Percentiles rank a stretch among this genome's conserved stretches.
phyloP scores from a whole-genome alignment of 2,888 invertebrate genomes.

The Zygaena filipendulae region DNA sequence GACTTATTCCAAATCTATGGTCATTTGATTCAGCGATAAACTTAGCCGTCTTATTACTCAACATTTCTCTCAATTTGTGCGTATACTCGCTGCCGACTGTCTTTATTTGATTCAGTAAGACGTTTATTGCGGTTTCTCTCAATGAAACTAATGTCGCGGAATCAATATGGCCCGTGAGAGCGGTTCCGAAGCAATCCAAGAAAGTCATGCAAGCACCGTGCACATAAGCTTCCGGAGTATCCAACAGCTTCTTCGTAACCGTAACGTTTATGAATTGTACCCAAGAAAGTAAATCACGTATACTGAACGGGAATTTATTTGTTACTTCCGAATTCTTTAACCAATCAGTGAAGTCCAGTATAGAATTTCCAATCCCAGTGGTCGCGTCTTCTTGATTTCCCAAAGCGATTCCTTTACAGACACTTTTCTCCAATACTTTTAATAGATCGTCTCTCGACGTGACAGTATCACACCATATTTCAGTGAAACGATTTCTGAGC shows the following conservation, averaged over 20 bases:
- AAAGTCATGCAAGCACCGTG: constrained; percentile 94
- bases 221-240: constrained; percentile 75
- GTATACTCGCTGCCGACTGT: constrained; percentile 41
- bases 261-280: constrained; percentile 85
- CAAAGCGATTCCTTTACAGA: constrained; percentile 65
- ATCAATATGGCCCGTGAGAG: constrained; percentile 78
- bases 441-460: constrained; percentile 78
- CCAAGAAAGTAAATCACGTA: constrained; percentile 94
- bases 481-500: constrained; percentile 95
- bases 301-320: constrained; percentile 83
- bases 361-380: constrained; percentile 72
- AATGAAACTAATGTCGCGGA: constrained; percentile 50
- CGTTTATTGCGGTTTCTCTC: constrained; percentile 62
- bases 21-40: constrained; percentile 39
- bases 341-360: constrained; percentile 86
- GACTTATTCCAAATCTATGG: constrained; percentile 76
- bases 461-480: constrained; percentile 95
- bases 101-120: constrained; percentile 65
- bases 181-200: constrained; percentile 90
- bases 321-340: constrained; percentile 78
- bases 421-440: constrained; percentile 84
- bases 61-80: constrained; percentile 30
- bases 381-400: constrained; percentile 62
- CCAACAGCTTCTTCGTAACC: constrained; percentile 43
- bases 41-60: constrained; percentile 34